Conservation (phyloP, 2,113 vertebrate genomes). For the Hippocampus guttulatus region DNA sequence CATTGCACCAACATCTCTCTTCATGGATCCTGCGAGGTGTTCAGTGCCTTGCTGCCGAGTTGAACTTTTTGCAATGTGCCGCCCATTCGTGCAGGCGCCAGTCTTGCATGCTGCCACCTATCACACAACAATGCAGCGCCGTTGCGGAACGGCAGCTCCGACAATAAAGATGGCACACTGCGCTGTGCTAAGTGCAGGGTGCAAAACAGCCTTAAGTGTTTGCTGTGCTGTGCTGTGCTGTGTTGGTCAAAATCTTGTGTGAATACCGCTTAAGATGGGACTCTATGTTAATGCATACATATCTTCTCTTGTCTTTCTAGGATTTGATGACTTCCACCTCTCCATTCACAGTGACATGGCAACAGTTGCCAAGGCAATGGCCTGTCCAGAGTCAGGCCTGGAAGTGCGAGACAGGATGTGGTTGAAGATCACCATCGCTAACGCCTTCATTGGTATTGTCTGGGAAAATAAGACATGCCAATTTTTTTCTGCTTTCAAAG, state of each 20-base stretch:
- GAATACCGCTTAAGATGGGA: background rate
- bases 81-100: too few relatives aligned
- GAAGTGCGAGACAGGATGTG: conserved; percentile 93
- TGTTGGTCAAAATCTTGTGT: background rate
- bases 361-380: conserved; percentile 97
- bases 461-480: background rate
- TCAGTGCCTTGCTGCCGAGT: too few relatives aligned
- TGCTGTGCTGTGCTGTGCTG: too few relatives aligned
- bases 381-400: conserved; percentile 91
- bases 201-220: too few relatives aligned
- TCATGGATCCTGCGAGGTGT: too few relatives aligned
- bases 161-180: too few relatives aligned
- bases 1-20: too few relatives aligned
- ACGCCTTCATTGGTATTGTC: conserved; percentile 71
- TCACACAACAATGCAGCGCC: too few relatives aligned
- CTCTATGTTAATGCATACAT: background rate
- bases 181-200: too few relatives aligned
- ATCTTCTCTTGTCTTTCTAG: conserved; percentile 60
- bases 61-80: too few relatives aligned
- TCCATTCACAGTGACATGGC: conserved; percentile 99
- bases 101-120: too few relatives aligned
- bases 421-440: conserved; percentile 75
- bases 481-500: background rate
- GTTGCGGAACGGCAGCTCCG: too few relatives aligned
- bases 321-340: conserved; percentile 97